phyloP scores from a whole-genome alignment of 2,797 vertebrate species.

The Cyprinella venusta region DNA sequence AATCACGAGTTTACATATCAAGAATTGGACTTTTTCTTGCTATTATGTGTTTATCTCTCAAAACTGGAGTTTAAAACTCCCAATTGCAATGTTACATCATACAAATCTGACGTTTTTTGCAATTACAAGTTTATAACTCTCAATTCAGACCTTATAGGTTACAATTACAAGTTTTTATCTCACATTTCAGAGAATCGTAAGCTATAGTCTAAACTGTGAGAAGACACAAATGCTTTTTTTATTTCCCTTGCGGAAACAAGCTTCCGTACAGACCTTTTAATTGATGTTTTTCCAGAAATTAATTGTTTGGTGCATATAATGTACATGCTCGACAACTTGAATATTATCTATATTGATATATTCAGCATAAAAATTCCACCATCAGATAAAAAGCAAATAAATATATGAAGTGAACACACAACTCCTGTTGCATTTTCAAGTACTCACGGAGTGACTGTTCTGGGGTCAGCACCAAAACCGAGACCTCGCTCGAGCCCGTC shows the following conservation, averaged over 20 bases:
- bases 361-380: neutral
- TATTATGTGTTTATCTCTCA: too few relatives aligned
- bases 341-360: neutral
- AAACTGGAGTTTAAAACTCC: too few relatives aligned
- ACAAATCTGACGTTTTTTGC: neutral
- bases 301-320: neutral
- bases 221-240: neutral
- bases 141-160: neutral
- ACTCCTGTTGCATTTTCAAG: neutral
- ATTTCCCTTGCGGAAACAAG: neutral
- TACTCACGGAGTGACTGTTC: slow-evolving; percentile 89
- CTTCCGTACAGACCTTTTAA: neutral
- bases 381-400: neutral
- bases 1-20: too few relatives aligned
- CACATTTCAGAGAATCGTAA: neutral
- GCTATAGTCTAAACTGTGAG: neutral
- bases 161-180: neutral
- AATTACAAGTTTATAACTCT: neutral
- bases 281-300: neutral
- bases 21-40: too few relatives aligned
- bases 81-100: too few relatives aligned
- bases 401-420: neutral
- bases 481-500: slow-evolving; percentile 78
- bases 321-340: neutral
- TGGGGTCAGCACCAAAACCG: slow-evolving; percentile 84